Base-by-base conservation (phyloP, 2,113 vertebrate species). In the Tragelaphus buxtoni region DNA sequence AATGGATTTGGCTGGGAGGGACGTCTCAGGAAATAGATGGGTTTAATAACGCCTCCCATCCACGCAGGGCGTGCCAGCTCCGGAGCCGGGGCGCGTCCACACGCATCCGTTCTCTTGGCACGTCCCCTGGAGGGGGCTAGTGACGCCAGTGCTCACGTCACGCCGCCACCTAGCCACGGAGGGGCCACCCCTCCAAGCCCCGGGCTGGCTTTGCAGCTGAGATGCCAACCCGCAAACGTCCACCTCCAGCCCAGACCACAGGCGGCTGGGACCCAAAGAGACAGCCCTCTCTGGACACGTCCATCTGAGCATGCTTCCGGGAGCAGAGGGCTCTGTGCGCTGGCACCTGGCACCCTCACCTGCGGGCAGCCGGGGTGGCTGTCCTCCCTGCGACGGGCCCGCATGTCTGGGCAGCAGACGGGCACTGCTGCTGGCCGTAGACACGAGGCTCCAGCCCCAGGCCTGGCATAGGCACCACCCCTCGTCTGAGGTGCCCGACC, bases 41-140 rank as follows among this genome's bases (percentile, higher is more conserved):
- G 53, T 87, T 84, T 95, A 88, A 65, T 94, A 88, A 90, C 45
- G 63, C 82, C 39, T 58, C 76, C 76, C 1, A 0, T 24, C 2
- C 0, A 35, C 4, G 14, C 2, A 30, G 9, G 1, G 22, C 32
- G 6, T 39, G 12, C 30, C 4, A 8, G 61, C 45, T 5, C 47
- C 3, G 1, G n/a, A 42, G 45, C 56, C 3, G 0, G 2, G 2
- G 11, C 12, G 1, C 3, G 0, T 9, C 18, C 1, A 0, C 5
- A 2, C 20, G 0, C 9, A 2, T 14, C 14, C 1, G 9, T 32
- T 28, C 17, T 56, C n/a, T n/a, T 7, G 9, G 5, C 28, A 3
- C 0, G 0, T 39, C 45, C 16, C 17, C 4, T 12, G 20, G 39
- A 20, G 11, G 9, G 3, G 1, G 7, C 22, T 9, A 3, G 5